A percentile compares a stretch with the other conserved stretches of the same genome.
phyloP scores from a whole-genome alignment of 2,888 invertebrate genomes.

The Augiades crinisus region DNA sequence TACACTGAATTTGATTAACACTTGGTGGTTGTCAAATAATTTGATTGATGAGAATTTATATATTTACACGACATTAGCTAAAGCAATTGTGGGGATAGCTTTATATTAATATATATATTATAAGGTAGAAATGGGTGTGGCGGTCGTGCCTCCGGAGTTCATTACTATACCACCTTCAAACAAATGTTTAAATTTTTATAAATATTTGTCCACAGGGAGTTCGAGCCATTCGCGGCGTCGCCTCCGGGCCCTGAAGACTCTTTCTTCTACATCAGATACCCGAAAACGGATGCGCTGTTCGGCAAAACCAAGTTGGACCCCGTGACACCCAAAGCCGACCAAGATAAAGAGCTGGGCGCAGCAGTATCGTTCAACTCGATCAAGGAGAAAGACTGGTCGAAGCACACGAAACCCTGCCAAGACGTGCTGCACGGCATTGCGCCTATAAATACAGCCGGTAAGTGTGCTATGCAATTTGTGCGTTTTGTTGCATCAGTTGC shows the following conservation, averaged over 20 bases:
- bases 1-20: slow-evolving; percentile 9
- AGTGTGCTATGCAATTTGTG: slow-evolving; percentile 26
- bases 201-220: slow-evolving; percentile 58
- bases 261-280: slow-evolving; percentile 86
- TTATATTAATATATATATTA: no score
- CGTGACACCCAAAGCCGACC: slow-evolving; percentile 48
- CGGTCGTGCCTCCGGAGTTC: no score
- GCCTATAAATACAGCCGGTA: slow-evolving; percentile 67
- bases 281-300: slow-evolving; percentile 65
- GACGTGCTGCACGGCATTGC: slow-evolving; percentile 79
- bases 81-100: no score
- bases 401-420: slow-evolving; percentile 86
- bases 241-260: slow-evolving; percentile 89
- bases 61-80: no score
- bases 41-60: no score
- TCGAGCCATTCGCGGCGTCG: slow-evolving; percentile 77
- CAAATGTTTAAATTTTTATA: no score
- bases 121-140: no score
- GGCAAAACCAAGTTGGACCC: slow-evolving; percentile 51
- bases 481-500: not conserved
- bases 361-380: slow-evolving; percentile 45
- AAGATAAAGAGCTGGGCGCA: slow-evolving; percentile 48
- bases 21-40: no score
- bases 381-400: slow-evolving; percentile 80
- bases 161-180: no score